A percentile compares a stretch with the other conserved stretches of the same genome.
These are phyloP conservation scores for Anthopleura sola DNA, from an alignment of 64 coral and sea anemone species.

Conservation along the genomic window DNA sequence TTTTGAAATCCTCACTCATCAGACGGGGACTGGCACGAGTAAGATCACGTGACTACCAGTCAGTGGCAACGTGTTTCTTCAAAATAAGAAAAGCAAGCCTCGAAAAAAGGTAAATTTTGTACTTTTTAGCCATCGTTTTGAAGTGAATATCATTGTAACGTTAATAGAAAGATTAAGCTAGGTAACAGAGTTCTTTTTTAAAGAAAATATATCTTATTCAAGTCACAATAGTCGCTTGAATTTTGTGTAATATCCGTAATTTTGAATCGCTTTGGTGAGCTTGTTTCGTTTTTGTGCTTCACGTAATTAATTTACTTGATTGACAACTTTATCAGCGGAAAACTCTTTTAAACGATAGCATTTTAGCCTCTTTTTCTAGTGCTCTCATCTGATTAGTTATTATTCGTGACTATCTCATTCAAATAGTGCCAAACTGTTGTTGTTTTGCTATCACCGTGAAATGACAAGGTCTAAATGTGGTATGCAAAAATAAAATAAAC, in stretches of 20 bases:
- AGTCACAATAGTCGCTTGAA: background rate
- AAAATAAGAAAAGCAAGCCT: background rate
- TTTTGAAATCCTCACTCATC: too few species aligned
- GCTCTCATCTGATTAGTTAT: too few species aligned
- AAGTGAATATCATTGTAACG: background rate
- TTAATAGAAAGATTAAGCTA: background rate
- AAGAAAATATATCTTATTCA: background rate
- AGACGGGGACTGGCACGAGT: background rate
- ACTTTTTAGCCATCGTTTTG: too few species aligned
- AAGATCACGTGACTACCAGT: background rate
- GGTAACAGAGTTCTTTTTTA: background rate
- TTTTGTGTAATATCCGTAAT: background rate
- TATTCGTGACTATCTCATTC: too few species aligned
- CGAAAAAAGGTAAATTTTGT: background rate
- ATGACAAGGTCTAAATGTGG: too few species aligned
- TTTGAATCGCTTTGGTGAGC: background rate
- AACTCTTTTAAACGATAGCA: too few species aligned
- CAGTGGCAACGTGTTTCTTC: conserved; percentile 5
- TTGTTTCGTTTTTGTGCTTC: background rate
- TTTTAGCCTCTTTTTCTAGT: background rate
- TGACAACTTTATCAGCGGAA: too few species aligned
- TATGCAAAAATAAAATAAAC: too few species aligned
- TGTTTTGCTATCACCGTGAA: too few species aligned
- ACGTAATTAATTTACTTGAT: too few species aligned
- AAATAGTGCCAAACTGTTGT: too few species aligned